phyloP scores from a whole-genome alignment of 2,797 vertebrate species.

The Labroides dimidiatus region DNA sequence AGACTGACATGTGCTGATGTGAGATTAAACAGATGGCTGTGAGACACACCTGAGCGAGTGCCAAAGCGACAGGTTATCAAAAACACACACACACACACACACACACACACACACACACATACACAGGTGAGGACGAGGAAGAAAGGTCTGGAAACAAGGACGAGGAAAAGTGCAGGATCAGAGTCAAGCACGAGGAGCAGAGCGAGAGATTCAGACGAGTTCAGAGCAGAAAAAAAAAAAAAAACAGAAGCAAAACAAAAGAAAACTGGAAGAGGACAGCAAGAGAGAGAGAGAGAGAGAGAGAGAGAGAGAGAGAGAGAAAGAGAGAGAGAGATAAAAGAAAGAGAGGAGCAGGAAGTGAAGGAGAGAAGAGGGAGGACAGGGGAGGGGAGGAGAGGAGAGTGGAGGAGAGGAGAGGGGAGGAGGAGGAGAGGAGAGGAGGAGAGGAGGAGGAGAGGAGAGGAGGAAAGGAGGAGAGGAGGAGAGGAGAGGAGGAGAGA shows the following conservation, averaged over 20 bases:
- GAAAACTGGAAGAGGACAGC: constrained; percentile 5
- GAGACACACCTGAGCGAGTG: constrained; percentile 54
- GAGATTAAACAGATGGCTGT: constrained; percentile 76
- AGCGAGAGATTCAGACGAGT: constrained; percentile 22
- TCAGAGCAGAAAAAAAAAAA: neutral
- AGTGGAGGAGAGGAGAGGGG: constrained; percentile 31
- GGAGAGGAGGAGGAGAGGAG: constrained; percentile 52
- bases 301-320: constrained; percentile 27
- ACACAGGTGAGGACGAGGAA: constrained; percentile 24
- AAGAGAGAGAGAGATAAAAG: constrained; percentile 47
- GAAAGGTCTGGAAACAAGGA: constrained; percentile 30
- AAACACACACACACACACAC: constrained; percentile 1
- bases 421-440: neutral
- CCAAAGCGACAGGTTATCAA: constrained; percentile 65
- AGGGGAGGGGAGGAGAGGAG: constrained; percentile 13
- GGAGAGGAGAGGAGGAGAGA: constrained; percentile 23
- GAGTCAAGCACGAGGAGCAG: constrained; percentile 16
- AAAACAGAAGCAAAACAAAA: constrained; percentile 17
- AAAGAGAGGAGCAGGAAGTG: constrained; percentile 12
- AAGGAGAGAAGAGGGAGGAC: neutral
- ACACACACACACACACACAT: neutral
- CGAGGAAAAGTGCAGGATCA: constrained; percentile 18
- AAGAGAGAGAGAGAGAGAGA: constrained; percentile 46
- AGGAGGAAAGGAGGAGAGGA: constrained; percentile 25
- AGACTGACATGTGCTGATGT: constrained; percentile 63